phyloP scores from a whole-genome alignment of 2,888 invertebrate genomes.

The Phanerotoma sp. region DNA sequence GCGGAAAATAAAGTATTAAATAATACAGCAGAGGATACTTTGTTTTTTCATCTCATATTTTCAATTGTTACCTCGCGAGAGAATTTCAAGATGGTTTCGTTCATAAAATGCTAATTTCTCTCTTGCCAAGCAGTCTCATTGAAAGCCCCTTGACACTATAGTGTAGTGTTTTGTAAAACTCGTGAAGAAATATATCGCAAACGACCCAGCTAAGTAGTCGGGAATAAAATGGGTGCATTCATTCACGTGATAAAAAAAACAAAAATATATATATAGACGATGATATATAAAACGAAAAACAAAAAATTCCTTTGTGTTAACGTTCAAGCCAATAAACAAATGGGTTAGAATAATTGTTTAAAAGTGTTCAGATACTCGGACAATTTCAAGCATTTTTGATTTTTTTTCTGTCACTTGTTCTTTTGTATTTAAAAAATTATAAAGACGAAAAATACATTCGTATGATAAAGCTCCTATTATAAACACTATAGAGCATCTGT shows the following conservation, averaged over 20 bases:
- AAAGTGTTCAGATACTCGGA: background rate
- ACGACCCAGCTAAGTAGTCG: background rate
- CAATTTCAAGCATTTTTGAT: background rate
- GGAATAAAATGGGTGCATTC: constrained; percentile 1
- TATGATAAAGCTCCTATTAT: too few species aligned
- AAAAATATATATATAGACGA: background rate
- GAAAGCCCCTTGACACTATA: constrained; percentile 30
- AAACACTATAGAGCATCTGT: too few species aligned
- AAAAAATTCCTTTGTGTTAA: background rate
- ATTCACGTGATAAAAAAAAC: background rate
- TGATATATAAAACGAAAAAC: constrained; percentile 1
- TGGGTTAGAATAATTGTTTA: constrained; percentile 12
- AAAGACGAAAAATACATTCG: too few species aligned
- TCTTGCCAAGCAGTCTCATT: constrained; percentile 32
- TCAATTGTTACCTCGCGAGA: constrained; percentile 4
- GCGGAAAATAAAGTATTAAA: too few species aligned
- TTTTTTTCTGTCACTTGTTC: too few species aligned
- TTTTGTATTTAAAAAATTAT: too few species aligned
- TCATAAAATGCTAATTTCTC: constrained; percentile 36
- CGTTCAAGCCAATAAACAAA: constrained; percentile 3
- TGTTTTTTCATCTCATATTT: too few species aligned
- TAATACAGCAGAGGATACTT: too few species aligned
- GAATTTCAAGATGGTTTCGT: constrained; percentile 15
- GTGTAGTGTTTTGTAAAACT: too few species aligned
- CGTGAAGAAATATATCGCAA: constrained; percentile 1